phyloP scores from a whole-genome alignment of 2,888 invertebrate species.

The Oligia latruncula region DNA sequence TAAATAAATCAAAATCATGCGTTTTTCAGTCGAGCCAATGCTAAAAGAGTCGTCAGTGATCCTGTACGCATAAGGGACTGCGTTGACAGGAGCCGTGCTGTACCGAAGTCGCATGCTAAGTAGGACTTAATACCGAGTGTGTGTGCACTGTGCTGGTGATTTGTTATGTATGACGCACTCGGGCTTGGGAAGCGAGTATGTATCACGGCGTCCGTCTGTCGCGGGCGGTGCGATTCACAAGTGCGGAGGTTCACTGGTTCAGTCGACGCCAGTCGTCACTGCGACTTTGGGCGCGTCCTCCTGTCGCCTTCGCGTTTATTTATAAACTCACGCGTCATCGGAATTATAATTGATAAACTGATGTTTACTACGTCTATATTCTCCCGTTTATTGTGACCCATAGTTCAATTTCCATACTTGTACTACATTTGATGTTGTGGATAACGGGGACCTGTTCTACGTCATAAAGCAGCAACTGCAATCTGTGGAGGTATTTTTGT shows the following conservation, averaged over 20 bases:
- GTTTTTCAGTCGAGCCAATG: slow-evolving; percentile 14
- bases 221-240: slow-evolving; percentile 69
- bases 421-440: slow-evolving; percentile 39
- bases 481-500: slow-evolving; percentile 55
- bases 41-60: slow-evolving; percentile 30
- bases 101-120: slow-evolving; percentile 80
- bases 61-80: slow-evolving; percentile 58
- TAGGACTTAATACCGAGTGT: slow-evolving; percentile 77
- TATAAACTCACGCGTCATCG: slow-evolving; percentile 85
- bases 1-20: slow-evolving; percentile 1
- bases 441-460: slow-evolving; percentile 38
- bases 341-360: slow-evolving; percentile 80
- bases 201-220: slow-evolving; percentile 80
- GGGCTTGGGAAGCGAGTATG: slow-evolving; percentile 77
- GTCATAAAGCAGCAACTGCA: slow-evolving; percentile 47
- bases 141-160: slow-evolving; percentile 71
- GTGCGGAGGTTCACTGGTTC: slow-evolving; percentile 74
- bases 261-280: slow-evolving; percentile 80
- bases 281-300: slow-evolving; percentile 86
- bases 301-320: slow-evolving; percentile 85
- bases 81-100: slow-evolving; percentile 70
- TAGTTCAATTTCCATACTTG: slow-evolving; percentile 41
- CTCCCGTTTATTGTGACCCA: slow-evolving; percentile 52
- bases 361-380: slow-evolving; percentile 73
- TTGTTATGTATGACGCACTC: slow-evolving; percentile 81